Evolutionary conservation across 2,113 vertebrate species (phyloP).

Genomic region (Microtus richardsoni): DNA sequence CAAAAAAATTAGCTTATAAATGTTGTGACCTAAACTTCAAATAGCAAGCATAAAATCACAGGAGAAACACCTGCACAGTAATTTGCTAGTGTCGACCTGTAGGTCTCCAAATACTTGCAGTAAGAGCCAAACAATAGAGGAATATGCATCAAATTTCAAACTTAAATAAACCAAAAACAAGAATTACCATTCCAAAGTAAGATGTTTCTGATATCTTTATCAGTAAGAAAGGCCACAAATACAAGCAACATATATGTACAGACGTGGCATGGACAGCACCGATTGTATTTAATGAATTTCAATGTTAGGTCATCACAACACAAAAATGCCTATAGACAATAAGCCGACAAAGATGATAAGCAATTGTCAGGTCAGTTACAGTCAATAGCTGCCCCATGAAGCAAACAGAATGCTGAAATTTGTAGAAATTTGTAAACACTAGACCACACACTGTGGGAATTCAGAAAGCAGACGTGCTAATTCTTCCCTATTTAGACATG

Average conservation of each 20-base stretch:
- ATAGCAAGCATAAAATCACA: not conserved
- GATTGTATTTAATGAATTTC: not conserved
- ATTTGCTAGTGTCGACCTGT: slow-evolving; percentile 10
- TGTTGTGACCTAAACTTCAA: not conserved
- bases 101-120: not conserved
- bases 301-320: not conserved
- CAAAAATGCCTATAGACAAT: not conserved
- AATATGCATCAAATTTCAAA: not conserved
- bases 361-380: not conserved
- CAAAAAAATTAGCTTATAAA: not conserved
- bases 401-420: not conserved
- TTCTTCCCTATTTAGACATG: not conserved
- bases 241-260: not conserved
- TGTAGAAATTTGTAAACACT: not conserved
- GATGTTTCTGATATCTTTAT: not conserved
- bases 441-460: not conserved
- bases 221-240: not conserved
- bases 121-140: not conserved
- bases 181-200: not conserved
- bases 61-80: slow-evolving; percentile 10
- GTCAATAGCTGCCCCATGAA: not conserved
- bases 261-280: not conserved
- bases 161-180: not conserved
- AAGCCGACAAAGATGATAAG: not conserved
- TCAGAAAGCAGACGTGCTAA: not conserved